Evolutionary conservation across 1,140 invertebrate species (phyloP).

Genomic region (Drosophila lacteicornis): DNA sequence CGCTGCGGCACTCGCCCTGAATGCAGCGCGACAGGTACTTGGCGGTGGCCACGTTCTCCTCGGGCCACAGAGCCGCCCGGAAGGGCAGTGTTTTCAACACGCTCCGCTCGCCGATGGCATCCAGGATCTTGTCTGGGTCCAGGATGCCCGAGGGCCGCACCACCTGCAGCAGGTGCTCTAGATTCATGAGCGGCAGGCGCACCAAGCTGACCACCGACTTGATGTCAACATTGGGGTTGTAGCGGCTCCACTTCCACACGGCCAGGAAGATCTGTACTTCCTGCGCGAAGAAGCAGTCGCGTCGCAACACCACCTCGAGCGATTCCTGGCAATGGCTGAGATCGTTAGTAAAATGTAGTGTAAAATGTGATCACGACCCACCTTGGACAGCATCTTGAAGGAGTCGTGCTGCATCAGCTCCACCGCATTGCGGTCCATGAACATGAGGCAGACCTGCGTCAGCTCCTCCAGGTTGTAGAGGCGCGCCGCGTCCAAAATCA

Average conservation of each 20-base stretch:
- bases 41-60: slow-evolving; percentile 95
- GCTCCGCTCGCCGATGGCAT: slow-evolving; percentile 95
- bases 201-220: slow-evolving; percentile 88
- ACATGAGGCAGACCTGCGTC: slow-evolving; percentile 90
- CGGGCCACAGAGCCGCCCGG: slow-evolving; percentile 91
- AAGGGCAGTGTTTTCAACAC: slow-evolving; percentile 92
- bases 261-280: slow-evolving; percentile 98
- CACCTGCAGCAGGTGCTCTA: slow-evolving; percentile 94
- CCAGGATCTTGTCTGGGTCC: slow-evolving; percentile 95
- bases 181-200: slow-evolving; percentile 93
- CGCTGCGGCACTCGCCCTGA: slow-evolving; percentile 93
- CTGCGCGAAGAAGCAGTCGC: slow-evolving; percentile 97
- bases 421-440: slow-evolving; percentile 94
- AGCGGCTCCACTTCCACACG: slow-evolving; percentile 93
- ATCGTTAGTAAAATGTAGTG: accelerated
- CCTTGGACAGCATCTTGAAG: slow-evolving; percentile 93
- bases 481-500: slow-evolving; percentile 95
- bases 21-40: slow-evolving; percentile 93
- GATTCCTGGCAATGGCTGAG: slow-evolving; percentile 86
- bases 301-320: slow-evolving; percentile 92
- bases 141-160: slow-evolving; percentile 95
- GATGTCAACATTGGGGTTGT: slow-evolving; percentile 89
- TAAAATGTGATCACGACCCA: slow-evolving; percentile 70
- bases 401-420: slow-evolving; percentile 93
- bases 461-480: slow-evolving; percentile 87